Conservation (phyloP, 2,113 vertebrate species). For the Cebidichthys violaceus region DNA sequence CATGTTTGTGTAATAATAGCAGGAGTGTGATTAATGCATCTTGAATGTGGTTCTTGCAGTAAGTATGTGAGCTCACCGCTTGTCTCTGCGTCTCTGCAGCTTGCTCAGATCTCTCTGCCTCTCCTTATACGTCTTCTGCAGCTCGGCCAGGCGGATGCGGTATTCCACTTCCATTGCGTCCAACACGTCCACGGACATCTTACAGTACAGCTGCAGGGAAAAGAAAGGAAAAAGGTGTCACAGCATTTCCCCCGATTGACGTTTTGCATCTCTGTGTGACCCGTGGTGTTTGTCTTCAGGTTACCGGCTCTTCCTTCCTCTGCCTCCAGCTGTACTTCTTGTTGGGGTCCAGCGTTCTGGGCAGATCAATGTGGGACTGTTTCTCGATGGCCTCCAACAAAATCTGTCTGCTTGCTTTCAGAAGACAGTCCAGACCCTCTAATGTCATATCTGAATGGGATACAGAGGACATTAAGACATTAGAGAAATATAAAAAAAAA, state of each 20-base stretch:
- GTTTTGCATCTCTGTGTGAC: not conserved
- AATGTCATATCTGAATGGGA: slow-evolving; percentile 74
- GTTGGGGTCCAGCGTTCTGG: slow-evolving; percentile 91
- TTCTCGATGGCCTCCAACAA: slow-evolving; percentile 92
- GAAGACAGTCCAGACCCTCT: slow-evolving; percentile 90
- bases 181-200: slow-evolving; percentile 91
- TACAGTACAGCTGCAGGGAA: slow-evolving; percentile 88
- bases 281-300: slow-evolving; percentile 27
- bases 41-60: not conserved
- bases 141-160: slow-evolving; percentile 92
- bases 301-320: slow-evolving; percentile 94
- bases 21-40: not conserved
- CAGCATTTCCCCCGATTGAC: not conserved
- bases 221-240: not conserved
- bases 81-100: slow-evolving; percentile 91
- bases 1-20: not conserved
- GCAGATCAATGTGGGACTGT: slow-evolving; percentile 89
- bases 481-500: not conserved
- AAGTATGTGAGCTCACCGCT: slow-evolving; percentile 85
- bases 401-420: slow-evolving; percentile 92
- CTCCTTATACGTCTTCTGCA: slow-evolving; percentile 94
- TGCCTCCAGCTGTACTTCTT: slow-evolving; percentile 99
- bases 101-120: slow-evolving; percentile 95
- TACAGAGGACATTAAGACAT: not conserved
- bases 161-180: slow-evolving; percentile 93